A percentile compares a stretch with the other conserved stretches of the same genome.
Conservation (phyloP, 2,888 invertebrate species). For the Julus scanicus region DNA sequence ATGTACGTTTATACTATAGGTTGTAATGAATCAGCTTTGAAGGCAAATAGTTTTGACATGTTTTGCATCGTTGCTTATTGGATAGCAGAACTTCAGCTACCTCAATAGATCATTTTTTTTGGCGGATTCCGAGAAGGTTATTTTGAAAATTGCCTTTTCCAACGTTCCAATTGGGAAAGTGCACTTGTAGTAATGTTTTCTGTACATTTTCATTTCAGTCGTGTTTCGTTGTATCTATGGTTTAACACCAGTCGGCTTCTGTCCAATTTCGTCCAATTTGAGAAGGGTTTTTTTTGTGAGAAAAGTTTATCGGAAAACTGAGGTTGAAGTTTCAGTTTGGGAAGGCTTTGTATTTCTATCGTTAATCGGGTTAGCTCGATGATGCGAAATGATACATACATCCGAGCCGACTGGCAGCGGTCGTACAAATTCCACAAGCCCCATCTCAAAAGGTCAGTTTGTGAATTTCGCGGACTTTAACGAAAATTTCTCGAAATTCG, state of each 20-base stretch:
- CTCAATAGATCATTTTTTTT: too few species aligned
- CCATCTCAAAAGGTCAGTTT: neutral
- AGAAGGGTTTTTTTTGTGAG: neutral
- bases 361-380: neutral
- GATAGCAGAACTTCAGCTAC: too few species aligned
- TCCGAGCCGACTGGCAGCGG: neutral
- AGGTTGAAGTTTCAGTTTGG: neutral
- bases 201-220: neutral
- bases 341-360: neutral
- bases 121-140: too few species aligned
- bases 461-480: neutral
- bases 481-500: slow-evolving; percentile 15
- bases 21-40: too few species aligned
- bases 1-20: too few species aligned
- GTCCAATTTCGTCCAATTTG: slow-evolving; percentile 3
- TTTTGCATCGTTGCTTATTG: too few species aligned
- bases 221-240: neutral
- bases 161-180: neutral
- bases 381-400: slow-evolving; percentile 3
- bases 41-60: too few species aligned
- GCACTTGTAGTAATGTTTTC: neutral
- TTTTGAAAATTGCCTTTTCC: too few species aligned
- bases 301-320: neutral
- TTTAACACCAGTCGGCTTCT: neutral
- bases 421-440: neutral